Evolutionary conservation across 2,113 vertebrate genomes (phyloP).

Genomic region (Corythornis vintsioides): DNA sequence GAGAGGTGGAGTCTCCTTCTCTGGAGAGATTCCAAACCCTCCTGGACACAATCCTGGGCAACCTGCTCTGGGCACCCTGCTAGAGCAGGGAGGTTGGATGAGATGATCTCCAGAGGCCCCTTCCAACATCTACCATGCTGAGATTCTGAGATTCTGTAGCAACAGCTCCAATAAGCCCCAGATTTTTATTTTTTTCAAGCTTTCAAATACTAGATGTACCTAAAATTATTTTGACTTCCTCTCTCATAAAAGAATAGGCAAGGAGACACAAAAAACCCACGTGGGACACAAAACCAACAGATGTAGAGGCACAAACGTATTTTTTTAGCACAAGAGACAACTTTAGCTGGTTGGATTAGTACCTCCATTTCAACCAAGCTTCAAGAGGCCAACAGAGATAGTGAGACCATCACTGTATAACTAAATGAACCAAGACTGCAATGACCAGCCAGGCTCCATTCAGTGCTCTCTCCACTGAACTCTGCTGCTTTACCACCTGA

Average conservation of each 20-base stretch:
- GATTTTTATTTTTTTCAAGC: neutral
- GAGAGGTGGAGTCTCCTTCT: no score
- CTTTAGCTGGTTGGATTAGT: neutral
- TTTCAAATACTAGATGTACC: neutral
- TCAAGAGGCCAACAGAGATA: neutral
- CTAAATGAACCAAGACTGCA: neutral
- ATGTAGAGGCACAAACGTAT: neutral
- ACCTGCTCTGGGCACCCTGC: no score
- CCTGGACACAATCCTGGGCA: no score
- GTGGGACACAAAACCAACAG: fast-evolving
- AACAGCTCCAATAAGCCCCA: neutral
- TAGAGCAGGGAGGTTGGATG: no score
- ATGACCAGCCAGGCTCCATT: neutral
- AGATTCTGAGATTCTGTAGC: no score
- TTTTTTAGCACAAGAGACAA: neutral
- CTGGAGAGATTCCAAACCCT: no score
- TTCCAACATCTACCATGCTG: no score
- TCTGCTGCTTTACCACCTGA: neutral
- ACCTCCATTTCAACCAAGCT: neutral
- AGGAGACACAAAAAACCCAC: neutral
- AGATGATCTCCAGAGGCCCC: no score
- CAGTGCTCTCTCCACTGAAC: neutral
- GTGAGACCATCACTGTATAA: no score
- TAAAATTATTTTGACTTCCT: neutral
- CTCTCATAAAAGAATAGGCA: neutral